These are phyloP conservation scores for Laterallus jamaicensis DNA, from an alignment of 2,113 vertebrate genomes.

Conservation along the genomic window DNA sequence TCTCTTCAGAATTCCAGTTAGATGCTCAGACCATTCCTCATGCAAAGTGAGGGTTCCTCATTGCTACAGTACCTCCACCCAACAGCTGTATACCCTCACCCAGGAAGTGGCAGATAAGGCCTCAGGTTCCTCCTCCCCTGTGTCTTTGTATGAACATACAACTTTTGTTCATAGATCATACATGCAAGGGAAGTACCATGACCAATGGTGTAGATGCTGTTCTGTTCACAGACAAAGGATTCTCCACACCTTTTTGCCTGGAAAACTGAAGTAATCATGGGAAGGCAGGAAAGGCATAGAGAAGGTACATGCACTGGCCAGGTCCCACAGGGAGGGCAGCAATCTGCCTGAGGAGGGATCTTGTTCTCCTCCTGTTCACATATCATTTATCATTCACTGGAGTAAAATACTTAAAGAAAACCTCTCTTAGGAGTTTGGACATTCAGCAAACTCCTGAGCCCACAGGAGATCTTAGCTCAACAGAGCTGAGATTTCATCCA, in stretches of 20 bases:
- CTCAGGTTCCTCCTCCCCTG: background rate
- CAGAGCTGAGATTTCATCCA: background rate
- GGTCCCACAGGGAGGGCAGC: background rate
- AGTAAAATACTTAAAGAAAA: background rate
- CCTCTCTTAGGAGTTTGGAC: background rate
- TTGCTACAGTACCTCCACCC: background rate
- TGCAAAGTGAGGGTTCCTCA: background rate
- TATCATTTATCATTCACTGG: background rate
- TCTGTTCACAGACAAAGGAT: background rate
- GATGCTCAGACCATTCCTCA: background rate
- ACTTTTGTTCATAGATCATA: background rate
- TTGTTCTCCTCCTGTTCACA: background rate
- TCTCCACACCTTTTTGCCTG: background rate
- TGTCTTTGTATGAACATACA: too few species aligned
- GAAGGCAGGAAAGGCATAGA: background rate
- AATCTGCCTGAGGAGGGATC: background rate
- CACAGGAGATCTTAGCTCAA: background rate
- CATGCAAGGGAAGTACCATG: background rate
- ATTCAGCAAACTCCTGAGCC: background rate
- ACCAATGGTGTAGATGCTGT: background rate
- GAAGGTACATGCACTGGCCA: background rate
- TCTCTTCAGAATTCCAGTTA: background rate
- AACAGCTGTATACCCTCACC: background rate
- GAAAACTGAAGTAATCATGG: background rate
- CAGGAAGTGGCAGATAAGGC: background rate